Conservation (phyloP, 1,140 invertebrate species). For the Tachypleus tridentatus region DNA sequence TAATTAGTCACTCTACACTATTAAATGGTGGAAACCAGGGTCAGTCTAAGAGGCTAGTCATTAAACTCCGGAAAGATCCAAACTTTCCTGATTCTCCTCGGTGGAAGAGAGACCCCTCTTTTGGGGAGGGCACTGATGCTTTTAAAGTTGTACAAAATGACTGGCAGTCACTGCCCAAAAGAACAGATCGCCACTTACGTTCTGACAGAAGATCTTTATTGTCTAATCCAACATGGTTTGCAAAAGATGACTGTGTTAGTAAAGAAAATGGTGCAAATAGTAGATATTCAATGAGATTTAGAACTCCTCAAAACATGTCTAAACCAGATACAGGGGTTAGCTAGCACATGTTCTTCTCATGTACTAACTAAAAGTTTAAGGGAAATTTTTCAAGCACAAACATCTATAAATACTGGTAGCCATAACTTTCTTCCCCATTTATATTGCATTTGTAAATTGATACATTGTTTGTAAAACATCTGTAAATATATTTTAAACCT, state of each 20-base stretch:
- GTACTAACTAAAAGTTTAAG: too few species aligned
- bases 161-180: not conserved
- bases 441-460: too few species aligned
- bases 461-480: too few species aligned
- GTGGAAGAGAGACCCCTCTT: slow-evolving; percentile 13
- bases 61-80: slow-evolving; percentile 20
- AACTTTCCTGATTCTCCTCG: slow-evolving; percentile 13
- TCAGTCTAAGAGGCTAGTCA: slow-evolving; percentile 13
- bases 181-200: not conserved
- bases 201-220: not conserved
- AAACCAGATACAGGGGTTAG: too few species aligned
- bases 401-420: too few species aligned
- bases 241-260: not conserved
- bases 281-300: not conserved
- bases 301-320: not conserved
- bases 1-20: not conserved
- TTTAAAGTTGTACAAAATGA: not conserved
- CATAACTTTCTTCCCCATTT: too few species aligned
- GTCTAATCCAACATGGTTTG: not conserved
- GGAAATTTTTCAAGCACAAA: too few species aligned
- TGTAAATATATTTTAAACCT: not conserved
- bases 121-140: not conserved
- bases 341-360: too few species aligned
- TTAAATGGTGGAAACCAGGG: not conserved
- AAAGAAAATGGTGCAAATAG: not conserved